These are phyloP conservation scores for Malurus melanocephalus DNA, from an alignment of 2,113 vertebrate species.

Conservation along the genomic window DNA sequence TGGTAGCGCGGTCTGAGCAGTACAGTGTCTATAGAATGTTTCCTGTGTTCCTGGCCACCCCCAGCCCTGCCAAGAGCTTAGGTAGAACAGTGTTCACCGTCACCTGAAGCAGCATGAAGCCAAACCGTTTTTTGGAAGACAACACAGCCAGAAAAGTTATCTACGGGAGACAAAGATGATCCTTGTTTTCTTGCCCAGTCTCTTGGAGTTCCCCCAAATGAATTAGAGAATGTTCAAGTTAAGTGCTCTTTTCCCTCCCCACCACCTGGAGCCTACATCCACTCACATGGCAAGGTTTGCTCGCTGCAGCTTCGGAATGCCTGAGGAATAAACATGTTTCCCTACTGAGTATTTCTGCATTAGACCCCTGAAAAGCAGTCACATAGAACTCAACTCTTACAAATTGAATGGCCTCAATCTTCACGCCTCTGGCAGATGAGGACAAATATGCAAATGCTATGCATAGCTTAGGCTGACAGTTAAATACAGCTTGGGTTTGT, in stretches of 20 bases:
- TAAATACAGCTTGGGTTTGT: neutral
- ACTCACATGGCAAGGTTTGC: neutral
- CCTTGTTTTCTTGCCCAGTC: neutral
- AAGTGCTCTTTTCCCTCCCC: neutral
- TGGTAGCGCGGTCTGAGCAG: neutral
- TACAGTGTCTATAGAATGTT: neutral
- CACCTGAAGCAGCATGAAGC: neutral
- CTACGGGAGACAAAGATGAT: neutral
- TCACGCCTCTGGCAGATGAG: neutral
- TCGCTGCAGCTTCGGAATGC: neutral
- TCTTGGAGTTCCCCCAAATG: neutral
- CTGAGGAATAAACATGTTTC: neutral
- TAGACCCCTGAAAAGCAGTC: neutral
- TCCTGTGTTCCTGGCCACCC: neutral
- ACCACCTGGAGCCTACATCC: neutral
- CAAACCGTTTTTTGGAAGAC: neutral
- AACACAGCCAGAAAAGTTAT: neutral
- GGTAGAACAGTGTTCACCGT: neutral
- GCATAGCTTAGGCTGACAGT: neutral
- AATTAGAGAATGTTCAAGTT: neutral
- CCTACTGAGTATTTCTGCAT: neutral
- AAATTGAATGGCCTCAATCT: neutral
- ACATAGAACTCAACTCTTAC: accelerated
- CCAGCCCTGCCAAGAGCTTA: neutral
- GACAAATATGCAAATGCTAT: neutral